Evolutionary conservation across 2,888 invertebrate genomes (phyloP).

Genomic region (Octodonta nipae): DNA sequence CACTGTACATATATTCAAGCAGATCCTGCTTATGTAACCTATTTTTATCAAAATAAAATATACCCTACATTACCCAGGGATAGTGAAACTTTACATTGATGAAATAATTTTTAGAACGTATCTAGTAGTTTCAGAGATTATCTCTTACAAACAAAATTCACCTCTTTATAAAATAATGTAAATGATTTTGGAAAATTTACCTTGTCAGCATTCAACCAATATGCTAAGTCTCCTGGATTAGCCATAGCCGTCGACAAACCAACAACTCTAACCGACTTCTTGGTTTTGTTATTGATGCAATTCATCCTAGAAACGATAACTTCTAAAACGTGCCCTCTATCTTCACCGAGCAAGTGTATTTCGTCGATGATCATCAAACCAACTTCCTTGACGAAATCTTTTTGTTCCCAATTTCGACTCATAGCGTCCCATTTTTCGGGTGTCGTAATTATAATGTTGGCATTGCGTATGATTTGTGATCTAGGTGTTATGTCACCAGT

Average conservation of each 20-base stretch:
- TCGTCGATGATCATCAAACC: constrained; percentile 93
- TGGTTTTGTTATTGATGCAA: constrained; percentile 84
- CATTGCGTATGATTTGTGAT: constrained; percentile 63
- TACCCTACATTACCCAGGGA: too few species aligned
- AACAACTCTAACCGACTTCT: constrained; percentile 69
- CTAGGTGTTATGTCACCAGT: constrained; percentile 90
- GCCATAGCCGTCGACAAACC: constrained; percentile 96
- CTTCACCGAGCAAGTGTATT: constrained; percentile 89
- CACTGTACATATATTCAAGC: too few species aligned
- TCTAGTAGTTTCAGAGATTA: neutral
- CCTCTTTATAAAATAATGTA: neutral
- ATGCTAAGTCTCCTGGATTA: constrained; percentile 90
- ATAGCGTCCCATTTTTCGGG: constrained; percentile 99
- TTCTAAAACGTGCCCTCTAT: constrained; percentile 81
- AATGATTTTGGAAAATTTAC: too few species aligned
- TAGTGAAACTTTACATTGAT: constrained; percentile 1
- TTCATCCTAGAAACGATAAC: constrained; percentile 96
- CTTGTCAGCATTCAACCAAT: constrained; percentile 81
- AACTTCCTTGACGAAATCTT: constrained; percentile 85
- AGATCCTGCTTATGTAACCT: too few species aligned
- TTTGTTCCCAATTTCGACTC: constrained; percentile 93
- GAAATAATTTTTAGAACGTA: neutral
- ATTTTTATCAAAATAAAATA: too few species aligned
- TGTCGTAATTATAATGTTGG: constrained; percentile 93
- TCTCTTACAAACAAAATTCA: too few species aligned